A percentile compares a stretch with the other conserved stretches of the same genome.
phyloP scores from a whole-genome alignment of 1,140 invertebrate species.

The Branchinecta lynchi region DNA sequence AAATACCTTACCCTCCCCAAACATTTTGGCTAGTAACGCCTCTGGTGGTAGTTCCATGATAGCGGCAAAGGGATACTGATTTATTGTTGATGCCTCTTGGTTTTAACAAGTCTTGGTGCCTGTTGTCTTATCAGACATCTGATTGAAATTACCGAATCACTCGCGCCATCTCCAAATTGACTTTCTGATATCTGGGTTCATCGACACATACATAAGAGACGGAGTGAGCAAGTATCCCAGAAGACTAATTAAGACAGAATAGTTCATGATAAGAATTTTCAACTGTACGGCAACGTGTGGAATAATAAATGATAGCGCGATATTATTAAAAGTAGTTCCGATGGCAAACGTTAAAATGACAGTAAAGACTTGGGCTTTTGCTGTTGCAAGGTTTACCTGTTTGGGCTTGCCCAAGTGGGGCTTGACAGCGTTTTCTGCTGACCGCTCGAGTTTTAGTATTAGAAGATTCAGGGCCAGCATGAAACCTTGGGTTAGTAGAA shows the following conservation, averaged over 20 bases:
- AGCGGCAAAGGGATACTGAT: too few species aligned
- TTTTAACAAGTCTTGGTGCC: too few species aligned
- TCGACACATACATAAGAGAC: background rate
- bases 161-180: background rate
- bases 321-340: background rate
- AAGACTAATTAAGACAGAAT: background rate
- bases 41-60: too few species aligned
- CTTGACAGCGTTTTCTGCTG: background rate
- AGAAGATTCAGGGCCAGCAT: background rate
- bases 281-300: background rate
- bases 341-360: background rate
- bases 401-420: background rate
- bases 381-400: background rate
- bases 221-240: background rate
- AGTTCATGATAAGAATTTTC: background rate
- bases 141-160: too few species aligned
- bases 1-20: too few species aligned
- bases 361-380: constrained; percentile 2
- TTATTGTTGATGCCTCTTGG: too few species aligned
- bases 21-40: too few species aligned
- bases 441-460: background rate
- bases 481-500: background rate
- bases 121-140: too few species aligned
- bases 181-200: background rate
- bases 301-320: background rate